phyloP scores from a whole-genome alignment of 2,888 invertebrate genomes.

The Dermolepida albohirtum region DNA sequence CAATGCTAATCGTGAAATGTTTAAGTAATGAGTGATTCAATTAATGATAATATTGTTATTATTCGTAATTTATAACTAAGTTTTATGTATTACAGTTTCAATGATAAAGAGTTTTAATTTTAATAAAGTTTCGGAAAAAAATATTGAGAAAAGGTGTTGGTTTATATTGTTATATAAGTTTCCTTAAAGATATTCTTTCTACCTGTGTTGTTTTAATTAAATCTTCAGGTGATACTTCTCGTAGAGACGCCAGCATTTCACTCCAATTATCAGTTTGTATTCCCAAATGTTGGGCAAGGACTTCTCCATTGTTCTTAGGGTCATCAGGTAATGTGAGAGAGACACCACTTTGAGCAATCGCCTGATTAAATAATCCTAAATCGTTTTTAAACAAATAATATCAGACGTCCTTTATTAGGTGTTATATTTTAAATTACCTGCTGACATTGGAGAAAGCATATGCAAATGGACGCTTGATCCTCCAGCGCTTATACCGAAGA shows the following conservation, averaged over 20 bases:
- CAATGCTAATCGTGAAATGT: too few relatives aligned
- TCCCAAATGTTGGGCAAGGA: background rate
- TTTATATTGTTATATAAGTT: too few relatives aligned
- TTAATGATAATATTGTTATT: too few relatives aligned
- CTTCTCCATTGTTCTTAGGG: background rate
- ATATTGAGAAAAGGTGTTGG: too few relatives aligned
- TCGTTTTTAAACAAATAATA: too few relatives aligned
- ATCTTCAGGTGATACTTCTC: background rate
- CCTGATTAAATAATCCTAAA: background rate
- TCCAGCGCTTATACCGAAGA: constrained; percentile 9
- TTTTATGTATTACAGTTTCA: too few relatives aligned
- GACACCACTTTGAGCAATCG: background rate
- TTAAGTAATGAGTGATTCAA: too few relatives aligned
- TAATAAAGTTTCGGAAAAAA: too few relatives aligned
- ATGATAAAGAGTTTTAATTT: too few relatives aligned
- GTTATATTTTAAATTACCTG: background rate
- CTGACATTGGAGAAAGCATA: background rate
- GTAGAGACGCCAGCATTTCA: background rate
- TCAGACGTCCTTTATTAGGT: too few relatives aligned
- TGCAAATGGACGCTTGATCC: background rate
- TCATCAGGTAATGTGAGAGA: background rate
- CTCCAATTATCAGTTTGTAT: constrained; percentile 1
- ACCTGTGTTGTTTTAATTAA: background rate
- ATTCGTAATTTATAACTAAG: too few relatives aligned
- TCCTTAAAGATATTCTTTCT: too few relatives aligned